These are phyloP conservation scores for Platichthys stellatus DNA, from an alignment of 2,113 vertebrate genomes.

Conservation along the genomic window DNA sequence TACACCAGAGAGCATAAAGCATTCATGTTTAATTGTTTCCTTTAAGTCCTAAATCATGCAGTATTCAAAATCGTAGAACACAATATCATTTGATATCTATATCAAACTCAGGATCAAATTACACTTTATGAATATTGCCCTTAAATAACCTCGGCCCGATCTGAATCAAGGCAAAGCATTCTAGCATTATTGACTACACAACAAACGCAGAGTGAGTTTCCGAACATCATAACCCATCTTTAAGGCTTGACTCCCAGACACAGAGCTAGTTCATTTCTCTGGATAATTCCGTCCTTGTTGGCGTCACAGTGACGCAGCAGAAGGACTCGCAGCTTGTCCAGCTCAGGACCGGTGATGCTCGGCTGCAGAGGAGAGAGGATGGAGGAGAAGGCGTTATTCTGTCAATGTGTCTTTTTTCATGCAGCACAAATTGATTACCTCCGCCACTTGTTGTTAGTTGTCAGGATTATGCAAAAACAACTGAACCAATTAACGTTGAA, in stretches of 20 bases:
- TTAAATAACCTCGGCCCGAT: constrained; percentile 7
- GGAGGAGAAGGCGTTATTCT: background rate
- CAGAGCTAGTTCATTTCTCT: constrained; percentile 92
- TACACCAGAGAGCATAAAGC: background rate
- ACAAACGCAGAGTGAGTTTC: constrained; percentile 4
- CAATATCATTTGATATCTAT: background rate
- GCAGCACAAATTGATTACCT: too few relatives aligned
- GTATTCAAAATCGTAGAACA: background rate
- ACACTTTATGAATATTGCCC: background rate
- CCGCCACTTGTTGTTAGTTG: background rate
- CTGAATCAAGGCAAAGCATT: constrained; percentile 17
- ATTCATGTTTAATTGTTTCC: constrained; percentile 14
- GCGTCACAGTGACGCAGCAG: constrained; percentile 92
- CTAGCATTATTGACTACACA: background rate
- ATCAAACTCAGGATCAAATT: background rate
- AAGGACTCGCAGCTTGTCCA: constrained; percentile 90
- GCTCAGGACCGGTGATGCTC: constrained; percentile 88
- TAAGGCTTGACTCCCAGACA: constrained; percentile 90
- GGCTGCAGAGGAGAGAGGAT: constrained; percentile 82
- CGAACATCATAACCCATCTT: background rate
- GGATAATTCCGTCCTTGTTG: constrained; percentile 97
- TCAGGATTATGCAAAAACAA: background rate
- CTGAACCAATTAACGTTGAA: too few relatives aligned
- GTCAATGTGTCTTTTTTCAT: background rate
- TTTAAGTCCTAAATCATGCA: constrained; percentile 30